Percentiles rank a stretch among this genome's conserved stretches.
Conservation (phyloP, 2,113 vertebrate species). For the Rhegmatorhina hoffmannsi region DNA sequence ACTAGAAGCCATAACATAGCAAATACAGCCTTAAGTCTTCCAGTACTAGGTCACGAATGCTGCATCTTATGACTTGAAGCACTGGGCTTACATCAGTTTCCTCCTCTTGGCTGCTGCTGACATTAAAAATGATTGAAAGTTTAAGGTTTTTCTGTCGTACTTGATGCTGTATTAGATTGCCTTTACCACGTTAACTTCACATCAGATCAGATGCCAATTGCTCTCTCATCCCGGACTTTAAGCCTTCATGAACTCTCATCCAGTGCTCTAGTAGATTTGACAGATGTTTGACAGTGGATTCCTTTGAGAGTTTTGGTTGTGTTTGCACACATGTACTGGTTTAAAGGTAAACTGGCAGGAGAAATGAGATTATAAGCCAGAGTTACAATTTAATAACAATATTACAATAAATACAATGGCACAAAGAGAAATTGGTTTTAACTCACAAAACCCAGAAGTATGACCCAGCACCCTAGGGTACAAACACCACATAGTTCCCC, state of each 20-base stretch:
- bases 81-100: neutral
- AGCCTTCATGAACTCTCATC: neutral
- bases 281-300: neutral
- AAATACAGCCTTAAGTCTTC: neutral
- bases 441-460: too few species aligned
- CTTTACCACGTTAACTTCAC: neutral
- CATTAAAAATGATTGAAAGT: neutral
- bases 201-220: neutral
- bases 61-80: neutral
- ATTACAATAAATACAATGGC: too few species aligned
- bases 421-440: too few species aligned
- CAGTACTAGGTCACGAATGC: neutral
- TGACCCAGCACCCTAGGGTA: too few species aligned
- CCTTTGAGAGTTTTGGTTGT: neutral
- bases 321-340: neutral
- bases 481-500: too few species aligned
- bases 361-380: too few species aligned
- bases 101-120: neutral
- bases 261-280: neutral
- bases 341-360: too few species aligned
- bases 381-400: too few species aligned
- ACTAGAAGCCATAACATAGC: neutral
- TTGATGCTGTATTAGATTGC: neutral
- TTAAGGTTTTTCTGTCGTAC: neutral
- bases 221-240: neutral